These are phyloP conservation scores for Cranoglanis bouderius DNA, from an alignment of 2,113 vertebrate species.

Conservation along the genomic window DNA sequence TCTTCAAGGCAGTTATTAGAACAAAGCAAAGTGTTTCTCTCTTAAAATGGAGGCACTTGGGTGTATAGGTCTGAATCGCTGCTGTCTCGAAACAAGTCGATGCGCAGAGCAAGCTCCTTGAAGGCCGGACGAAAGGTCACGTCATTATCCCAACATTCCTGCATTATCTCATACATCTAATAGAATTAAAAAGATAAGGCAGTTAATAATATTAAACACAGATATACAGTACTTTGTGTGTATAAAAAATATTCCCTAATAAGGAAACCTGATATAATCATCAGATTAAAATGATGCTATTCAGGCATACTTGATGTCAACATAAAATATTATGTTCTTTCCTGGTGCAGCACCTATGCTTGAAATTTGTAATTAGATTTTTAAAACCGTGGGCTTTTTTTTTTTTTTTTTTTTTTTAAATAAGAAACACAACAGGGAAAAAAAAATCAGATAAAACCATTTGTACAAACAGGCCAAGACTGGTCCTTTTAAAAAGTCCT, in stretches of 20 bases:
- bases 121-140: conserved; percentile 83
- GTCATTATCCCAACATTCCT: conserved; percentile 88
- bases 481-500: neutral
- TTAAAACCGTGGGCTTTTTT: neutral
- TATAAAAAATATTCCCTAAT: neutral
- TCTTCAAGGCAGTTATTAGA: conserved; percentile 8
- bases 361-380: neutral
- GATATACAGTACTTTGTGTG: neutral
- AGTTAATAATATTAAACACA: neutral
- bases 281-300: neutral
- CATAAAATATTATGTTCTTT: neutral
- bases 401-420: too few species aligned
- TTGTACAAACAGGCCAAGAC: neutral
- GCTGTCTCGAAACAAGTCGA: conserved; percentile 82
- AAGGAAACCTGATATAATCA: neutral
- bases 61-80: conserved; percentile 63
- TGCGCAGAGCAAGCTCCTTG: conserved; percentile 79
- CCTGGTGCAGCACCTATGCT: neutral
- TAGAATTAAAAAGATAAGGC: neutral
- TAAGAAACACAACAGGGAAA: neutral
- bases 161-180: conserved; percentile 89
- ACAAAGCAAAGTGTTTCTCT: conserved; percentile 27
- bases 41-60: conserved; percentile 53
- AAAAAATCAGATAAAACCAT: neutral
- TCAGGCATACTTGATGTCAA: neutral